Base-by-base conservation (phyloP, 2,888 invertebrate species). In the Nomada goodeniana region DNA sequence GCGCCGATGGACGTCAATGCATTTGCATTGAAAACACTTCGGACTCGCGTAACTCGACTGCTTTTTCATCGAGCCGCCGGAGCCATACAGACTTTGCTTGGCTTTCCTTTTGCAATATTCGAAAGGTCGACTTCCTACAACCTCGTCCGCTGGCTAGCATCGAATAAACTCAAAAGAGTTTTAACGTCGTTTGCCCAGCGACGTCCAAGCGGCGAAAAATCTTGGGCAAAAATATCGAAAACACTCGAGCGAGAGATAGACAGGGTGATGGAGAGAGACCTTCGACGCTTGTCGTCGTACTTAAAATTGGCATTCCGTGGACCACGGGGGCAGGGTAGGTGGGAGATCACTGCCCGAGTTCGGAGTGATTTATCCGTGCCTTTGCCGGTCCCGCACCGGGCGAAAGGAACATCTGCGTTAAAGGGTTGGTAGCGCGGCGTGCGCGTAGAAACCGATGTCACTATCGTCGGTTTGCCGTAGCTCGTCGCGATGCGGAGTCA, bases 381-480 rank as follows among this genome's bases (percentile, higher is more conserved):
- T 70, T 80, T 52, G 71, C 64, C 29, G 11, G 44, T 11, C 13
- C 42, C 36, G 36, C 36, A 36, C 63, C 53, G 55, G 65, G 63
- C 18, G n/a, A 23, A 47, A 18, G 55, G 61, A 64, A 61, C 85
- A 36, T 76, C 64, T 61, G 83, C 77, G 59, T 85, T 81, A 72
- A 83, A 81, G 52, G 72, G 63, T 72, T 29, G 18, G 44, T 11
- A 20, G 11, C 47, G 18, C 13, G 26, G 42, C 20, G 15, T 23
- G 9, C 18, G 76, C 23, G 71, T 42, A 71, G 75, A 73, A 73
- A 76, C 63, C 67, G 55, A 26, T 20, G 74, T 83, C 73, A 53
- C 61, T 59, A 71, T 84, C 82, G 67, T 84, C 87, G 87, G 86
- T 86, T 84, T 80, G 86, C 86, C 80, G 84, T 78, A 79, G 73